These are phyloP conservation scores for Drosophila melanosoma DNA, from an alignment of 2,888 invertebrate genomes.

Conservation along the genomic window DNA sequence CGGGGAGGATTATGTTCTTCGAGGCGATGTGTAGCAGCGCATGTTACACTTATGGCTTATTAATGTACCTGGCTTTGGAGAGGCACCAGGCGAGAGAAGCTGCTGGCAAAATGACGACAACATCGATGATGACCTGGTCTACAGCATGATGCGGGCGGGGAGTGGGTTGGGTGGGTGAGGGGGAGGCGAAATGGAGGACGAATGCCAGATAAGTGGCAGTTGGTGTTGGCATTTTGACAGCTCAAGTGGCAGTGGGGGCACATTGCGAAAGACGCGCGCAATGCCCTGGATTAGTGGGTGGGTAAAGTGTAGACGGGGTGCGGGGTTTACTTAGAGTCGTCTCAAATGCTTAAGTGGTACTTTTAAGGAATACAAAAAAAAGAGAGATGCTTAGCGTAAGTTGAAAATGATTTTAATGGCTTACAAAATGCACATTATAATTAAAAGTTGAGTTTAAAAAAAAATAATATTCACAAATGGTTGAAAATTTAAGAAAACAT, in stretches of 20 bases:
- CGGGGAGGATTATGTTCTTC: slow-evolving; percentile 7
- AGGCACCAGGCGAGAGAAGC: slow-evolving; percentile 20
- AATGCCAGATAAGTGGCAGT: slow-evolving; percentile 53
- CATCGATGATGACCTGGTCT: slow-evolving; percentile 24
- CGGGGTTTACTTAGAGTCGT: background rate
- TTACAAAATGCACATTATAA: background rate
- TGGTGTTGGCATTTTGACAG: slow-evolving; percentile 67
- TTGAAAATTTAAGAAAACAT: background rate
- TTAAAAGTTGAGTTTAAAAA: too few relatives aligned
- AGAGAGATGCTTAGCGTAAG: background rate
- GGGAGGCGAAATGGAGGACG: background rate
- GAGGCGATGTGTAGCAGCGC: slow-evolving; percentile 28
- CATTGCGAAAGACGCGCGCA: background rate
- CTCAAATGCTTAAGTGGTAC: slow-evolving; percentile 12
- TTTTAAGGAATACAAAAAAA: slow-evolving; percentile 14
- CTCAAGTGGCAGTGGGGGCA: slow-evolving; percentile 35
- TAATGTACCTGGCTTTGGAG: slow-evolving; percentile 55
- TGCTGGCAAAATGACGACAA: slow-evolving; percentile 30
- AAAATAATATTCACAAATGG: background rate
- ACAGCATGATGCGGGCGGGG: too few relatives aligned
- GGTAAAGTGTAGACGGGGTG: background rate
- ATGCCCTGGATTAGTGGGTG: background rate
- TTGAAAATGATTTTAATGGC: slow-evolving; percentile 1
- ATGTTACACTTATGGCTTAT: slow-evolving; percentile 58
- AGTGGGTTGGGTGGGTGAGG: background rate